phyloP scores from a whole-genome alignment of 2,888 invertebrate genomes.

The Strigamia maritima region DNA sequence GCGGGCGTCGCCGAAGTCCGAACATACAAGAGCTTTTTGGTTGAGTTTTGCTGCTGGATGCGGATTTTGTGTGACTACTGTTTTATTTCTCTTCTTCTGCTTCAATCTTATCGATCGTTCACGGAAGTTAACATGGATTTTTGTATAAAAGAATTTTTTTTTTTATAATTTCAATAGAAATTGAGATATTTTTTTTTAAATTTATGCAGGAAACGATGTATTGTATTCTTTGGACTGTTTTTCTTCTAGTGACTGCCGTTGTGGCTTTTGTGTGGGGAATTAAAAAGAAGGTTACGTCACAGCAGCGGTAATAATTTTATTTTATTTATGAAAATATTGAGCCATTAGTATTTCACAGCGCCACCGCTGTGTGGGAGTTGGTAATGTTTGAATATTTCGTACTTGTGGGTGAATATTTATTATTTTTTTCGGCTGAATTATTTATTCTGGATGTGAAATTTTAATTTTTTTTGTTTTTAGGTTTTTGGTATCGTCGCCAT shows the following conservation, averaged over 20 bases:
- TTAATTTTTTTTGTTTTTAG: not conserved
- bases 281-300: not conserved
- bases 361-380: no score
- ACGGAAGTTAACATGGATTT: not conserved
- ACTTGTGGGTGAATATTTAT: no score
- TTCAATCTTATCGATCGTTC: not conserved
- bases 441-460: no score
- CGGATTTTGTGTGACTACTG: not conserved
- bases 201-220: not conserved
- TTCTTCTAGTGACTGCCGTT: not conserved
- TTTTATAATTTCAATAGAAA: not conserved
- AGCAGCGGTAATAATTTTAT: not conserved
- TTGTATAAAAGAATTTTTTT: not conserved
- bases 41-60: not conserved
- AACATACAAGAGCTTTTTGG: not conserved
- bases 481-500: not conserved
- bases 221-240: not conserved
- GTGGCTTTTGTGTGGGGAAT: not conserved
- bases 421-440: no score
- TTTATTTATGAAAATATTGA: not conserved
- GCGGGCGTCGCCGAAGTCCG: not conserved
- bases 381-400: no score
- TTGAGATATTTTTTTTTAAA: not conserved
- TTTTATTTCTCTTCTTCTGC: not conserved
- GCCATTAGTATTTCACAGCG: no score